A percentile compares a stretch with the other conserved stretches of the same genome.
These are phyloP conservation scores for Otus scops DNA, from an alignment of 2,797 vertebrate genomes.

Conservation along the genomic window DNA sequence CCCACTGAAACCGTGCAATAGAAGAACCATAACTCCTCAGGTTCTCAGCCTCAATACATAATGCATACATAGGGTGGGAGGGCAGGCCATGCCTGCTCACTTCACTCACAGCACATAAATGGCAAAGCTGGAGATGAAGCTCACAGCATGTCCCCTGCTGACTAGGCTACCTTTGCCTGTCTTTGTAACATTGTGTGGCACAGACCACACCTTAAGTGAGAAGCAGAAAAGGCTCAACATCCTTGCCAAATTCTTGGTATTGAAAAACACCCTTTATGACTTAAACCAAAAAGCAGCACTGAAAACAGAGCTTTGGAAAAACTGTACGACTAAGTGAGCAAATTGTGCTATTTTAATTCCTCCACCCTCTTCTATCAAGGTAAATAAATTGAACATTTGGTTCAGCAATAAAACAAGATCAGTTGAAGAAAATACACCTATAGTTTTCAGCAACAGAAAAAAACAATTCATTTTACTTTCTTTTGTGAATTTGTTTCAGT, in stretches of 20 bases:
- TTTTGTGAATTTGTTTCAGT: not conserved
- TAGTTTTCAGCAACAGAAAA: not conserved
- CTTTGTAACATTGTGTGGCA: accelerated
- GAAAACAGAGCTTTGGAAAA: not conserved
- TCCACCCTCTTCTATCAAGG: not conserved
- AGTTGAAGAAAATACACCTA: not conserved
- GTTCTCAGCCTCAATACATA: not conserved
- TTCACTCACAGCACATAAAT: not conserved
- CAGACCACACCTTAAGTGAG: not conserved
- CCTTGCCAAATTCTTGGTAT: not conserved
- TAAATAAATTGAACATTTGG: not conserved
- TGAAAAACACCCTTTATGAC: not conserved
- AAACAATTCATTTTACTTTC: not conserved
- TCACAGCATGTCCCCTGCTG: not conserved
- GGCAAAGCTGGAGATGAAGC: not conserved
- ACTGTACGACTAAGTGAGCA: not conserved
- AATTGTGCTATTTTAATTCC: not conserved
- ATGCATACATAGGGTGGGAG: accelerated
- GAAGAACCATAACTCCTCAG: not conserved
- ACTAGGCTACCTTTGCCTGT: not conserved
- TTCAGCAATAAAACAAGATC: not conserved
- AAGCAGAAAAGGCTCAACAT: not conserved
- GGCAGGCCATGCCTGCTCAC: accelerated
- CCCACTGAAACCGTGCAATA: not conserved
- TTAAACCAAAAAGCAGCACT: not conserved